phyloP scores from a whole-genome alignment of 1,140 invertebrate genomes.

The Tribolium castaneum region DNA sequence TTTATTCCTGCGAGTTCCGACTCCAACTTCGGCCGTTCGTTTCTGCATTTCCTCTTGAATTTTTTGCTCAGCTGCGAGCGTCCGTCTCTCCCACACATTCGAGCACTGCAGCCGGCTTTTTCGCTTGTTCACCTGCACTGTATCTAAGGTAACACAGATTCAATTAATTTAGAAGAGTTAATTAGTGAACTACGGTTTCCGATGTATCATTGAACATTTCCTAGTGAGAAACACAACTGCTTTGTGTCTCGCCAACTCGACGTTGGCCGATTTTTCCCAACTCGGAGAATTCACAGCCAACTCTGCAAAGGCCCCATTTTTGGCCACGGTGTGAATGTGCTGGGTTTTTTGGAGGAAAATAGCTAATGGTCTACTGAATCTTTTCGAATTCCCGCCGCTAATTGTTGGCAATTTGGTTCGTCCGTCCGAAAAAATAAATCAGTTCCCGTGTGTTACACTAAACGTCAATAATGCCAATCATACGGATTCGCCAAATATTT shows the following conservation, averaged over 20 bases:
- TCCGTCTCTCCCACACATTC: neutral
- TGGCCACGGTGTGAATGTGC: too few relatives aligned
- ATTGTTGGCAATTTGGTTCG: conserved; percentile 38
- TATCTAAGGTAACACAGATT: conserved; percentile 42
- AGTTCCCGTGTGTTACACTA: conserved; percentile 39
- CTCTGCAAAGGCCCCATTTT: too few relatives aligned
- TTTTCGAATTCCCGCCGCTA: neutral
- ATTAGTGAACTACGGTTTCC: conserved; percentile 43
- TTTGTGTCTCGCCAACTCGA: neutral
- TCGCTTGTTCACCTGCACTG: conserved; percentile 18
- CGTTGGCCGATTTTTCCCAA: neutral
- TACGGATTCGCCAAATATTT: conserved; percentile 46
- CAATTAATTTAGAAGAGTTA: conserved; percentile 45
- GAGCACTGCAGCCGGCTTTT: neutral
- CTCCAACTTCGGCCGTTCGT: conserved; percentile 15
- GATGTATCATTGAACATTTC: conserved; percentile 42
- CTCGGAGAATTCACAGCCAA: neutral
- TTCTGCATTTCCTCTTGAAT: neutral
- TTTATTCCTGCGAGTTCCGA: conserved; percentile 10
- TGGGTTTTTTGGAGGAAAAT: too few relatives aligned
- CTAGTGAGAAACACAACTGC: conserved; percentile 25
- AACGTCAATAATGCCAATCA: conserved; percentile 51
- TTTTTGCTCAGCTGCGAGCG: neutral
- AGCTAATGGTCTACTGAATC: too few relatives aligned
- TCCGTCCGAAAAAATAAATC: conserved; percentile 43